Base-by-base conservation (phyloP, 2,113 vertebrate genomes). In the Recurvirostra avosetta region DNA sequence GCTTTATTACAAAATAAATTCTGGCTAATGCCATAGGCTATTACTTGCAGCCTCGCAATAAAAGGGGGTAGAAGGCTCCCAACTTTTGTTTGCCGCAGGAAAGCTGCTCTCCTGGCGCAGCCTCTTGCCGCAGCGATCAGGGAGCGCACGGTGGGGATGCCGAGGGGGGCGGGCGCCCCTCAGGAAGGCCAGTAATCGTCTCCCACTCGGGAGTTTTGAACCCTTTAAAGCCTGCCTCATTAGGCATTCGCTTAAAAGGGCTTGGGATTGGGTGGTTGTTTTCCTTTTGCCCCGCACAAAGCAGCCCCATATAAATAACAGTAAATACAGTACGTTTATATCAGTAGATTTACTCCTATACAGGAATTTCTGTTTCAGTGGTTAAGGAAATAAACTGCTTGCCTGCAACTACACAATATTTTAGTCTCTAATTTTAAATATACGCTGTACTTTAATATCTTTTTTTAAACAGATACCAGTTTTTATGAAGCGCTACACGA, bases 401-500 rank as follows among this genome's bases (percentile, higher is more conserved):
- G 98, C 98, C 98, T 98, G 98, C 98, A 98, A 98, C 97, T 95
- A 95, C 97, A 96, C 98, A 97, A 93, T 97, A 96, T 99, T 99
- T 99, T 98, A 98, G 98, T 98, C 99, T 98, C 98, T 98, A 99
- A 99, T 99, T 99, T 99, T 98, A 98, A 98, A 99, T 98, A 98
- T 98, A 98, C 97, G 98, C 98, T 98, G 98, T 98, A 98, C 99
- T 99, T 99, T 99, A 99, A 99, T 99, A 98, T 96, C 98, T 98
- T 98, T 99, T 92, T 98, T 99, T 98, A 99, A 99, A 98, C 97
- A 99, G 99, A 98, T 98, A 98, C 98, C 98, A 98, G 98, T 99
- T 99, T 99, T 99, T 99, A 99, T 99, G 99, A 98, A 98, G 99
- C 99, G 98, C 98, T 99, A 99, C 99, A 99, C 98, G 98, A 98